Percentiles rank a stretch among this genome's conserved stretches.
phyloP scores from a whole-genome alignment of 2,797 vertebrate species.

The Hephaestus fuliginosus region DNA sequence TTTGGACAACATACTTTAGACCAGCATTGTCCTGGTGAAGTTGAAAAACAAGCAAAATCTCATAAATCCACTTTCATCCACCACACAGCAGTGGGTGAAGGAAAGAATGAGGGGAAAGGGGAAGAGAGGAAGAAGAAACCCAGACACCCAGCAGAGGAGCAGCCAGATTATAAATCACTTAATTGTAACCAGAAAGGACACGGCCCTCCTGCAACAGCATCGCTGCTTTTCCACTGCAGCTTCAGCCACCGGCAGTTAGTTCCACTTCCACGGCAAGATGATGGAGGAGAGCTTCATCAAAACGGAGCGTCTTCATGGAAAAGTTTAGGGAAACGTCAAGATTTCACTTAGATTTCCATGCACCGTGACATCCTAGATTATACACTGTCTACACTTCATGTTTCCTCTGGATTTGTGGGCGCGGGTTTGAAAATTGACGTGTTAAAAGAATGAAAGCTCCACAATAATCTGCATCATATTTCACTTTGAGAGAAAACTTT shows the following conservation, averaged over 20 bases:
- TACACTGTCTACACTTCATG: constrained; percentile 39
- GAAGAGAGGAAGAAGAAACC: constrained; percentile 44
- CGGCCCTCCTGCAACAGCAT: constrained; percentile 27
- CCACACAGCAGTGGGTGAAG: constrained; percentile 13
- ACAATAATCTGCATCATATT: constrained; percentile 18
- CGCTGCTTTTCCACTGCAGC: constrained; percentile 63
- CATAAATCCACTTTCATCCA: constrained; percentile 22
- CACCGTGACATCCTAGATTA: constrained; percentile 54
- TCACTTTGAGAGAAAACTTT: constrained; percentile 6
- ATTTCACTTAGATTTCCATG: constrained; percentile 49
- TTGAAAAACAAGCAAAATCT: constrained; percentile 36
- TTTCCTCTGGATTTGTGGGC: constrained; percentile 42
- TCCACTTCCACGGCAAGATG: constrained; percentile 49
- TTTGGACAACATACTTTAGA: too few relatives aligned
- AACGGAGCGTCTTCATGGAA: constrained; percentile 41
- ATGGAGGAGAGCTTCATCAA: constrained; percentile 55
- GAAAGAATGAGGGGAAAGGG: constrained; percentile 36
- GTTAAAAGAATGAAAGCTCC: constrained; percentile 19
- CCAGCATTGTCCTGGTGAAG: not conserved
- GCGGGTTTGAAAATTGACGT: constrained; percentile 6
- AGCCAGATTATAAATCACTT: constrained; percentile 74
- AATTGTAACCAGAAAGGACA: constrained; percentile 71
- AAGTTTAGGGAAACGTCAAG: constrained; percentile 16
- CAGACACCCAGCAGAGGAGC: constrained; percentile 54
- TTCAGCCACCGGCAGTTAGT: constrained; percentile 28